Evolutionary conservation across 2,797 vertebrate genomes (phyloP).

Genomic region (Taenioides sp.): DNA sequence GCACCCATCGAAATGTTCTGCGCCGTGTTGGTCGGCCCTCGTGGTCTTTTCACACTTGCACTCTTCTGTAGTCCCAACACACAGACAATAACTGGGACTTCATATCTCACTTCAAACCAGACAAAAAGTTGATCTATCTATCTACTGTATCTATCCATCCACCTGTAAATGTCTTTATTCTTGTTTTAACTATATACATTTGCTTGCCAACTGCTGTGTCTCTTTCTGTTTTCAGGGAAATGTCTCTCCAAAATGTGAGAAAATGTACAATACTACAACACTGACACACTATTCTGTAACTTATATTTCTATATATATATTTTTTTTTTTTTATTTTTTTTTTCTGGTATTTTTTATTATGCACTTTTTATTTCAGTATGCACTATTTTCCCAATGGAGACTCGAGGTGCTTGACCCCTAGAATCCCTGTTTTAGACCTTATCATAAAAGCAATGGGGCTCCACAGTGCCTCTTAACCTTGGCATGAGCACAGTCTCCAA

Average conservation of each 20-base stretch:
- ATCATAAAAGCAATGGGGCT: slow-evolving; percentile 53
- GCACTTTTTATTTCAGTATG: slow-evolving; percentile 47
- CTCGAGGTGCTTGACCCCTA: slow-evolving; percentile 46
- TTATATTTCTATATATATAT: no score
- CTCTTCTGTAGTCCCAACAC: slow-evolving; percentile 30
- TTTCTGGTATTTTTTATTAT: no score
- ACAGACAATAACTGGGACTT: slow-evolving; percentile 31
- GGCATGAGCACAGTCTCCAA: slow-evolving; percentile 44
- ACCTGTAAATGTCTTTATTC: background rate
- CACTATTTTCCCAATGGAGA: slow-evolving; percentile 54
- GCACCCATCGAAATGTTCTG: slow-evolving; percentile 78
- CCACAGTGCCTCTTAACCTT: slow-evolving; percentile 32
- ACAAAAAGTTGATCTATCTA: background rate
- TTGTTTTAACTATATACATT: background rate
- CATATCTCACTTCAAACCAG: slow-evolving; percentile 23
- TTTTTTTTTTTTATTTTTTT: slow-evolving; percentile 43
- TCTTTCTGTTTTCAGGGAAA: no score
- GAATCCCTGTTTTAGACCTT: slow-evolving; percentile 34
- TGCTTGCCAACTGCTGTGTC: background rate
- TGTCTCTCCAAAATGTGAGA: no score
- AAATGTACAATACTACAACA: background rate
- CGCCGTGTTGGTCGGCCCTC: slow-evolving; percentile 59
- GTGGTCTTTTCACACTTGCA: slow-evolving; percentile 57
- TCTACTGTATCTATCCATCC: no score
- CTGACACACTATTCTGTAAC: background rate